Evolutionary conservation across 2,888 invertebrate genomes (phyloP), one percentile per base, ranked within the genome.

Genomic region (Rhogogaster chlorosoma): DNA sequence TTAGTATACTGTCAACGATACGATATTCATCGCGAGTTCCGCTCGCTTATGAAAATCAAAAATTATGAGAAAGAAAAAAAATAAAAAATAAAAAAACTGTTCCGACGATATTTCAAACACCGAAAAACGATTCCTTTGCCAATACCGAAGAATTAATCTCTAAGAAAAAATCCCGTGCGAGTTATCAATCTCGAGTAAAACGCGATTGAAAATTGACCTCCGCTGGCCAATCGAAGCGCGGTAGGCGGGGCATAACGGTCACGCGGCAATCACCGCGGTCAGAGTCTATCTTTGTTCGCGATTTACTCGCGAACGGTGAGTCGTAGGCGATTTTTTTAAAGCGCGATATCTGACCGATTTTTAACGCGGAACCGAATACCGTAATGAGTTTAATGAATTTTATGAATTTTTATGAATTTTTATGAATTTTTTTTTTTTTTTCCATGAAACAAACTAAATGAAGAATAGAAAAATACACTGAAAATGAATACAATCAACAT

Each of bases 241-340:
- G 15, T 49, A 1, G 49, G 53, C 77, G 77, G 49, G 18, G 77
- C 45, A 4, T 15, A 32, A 77, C n/a, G 77, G 18, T 49, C 53
- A 32, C 29, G 77, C 29, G 45, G 10, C 1, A 3, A 9, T 32
- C n/a, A n/a, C 77, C 6, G 32, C 53, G 77, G 49, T 49, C 53
- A n/a, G 42, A 22, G 15, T 42, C 73, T n/a, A 73, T 22, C n/a
- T 77, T 49, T 5, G 32, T 53, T 26, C 49, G 49, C 32, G 29
- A 49, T n/a, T 77, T 38, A 77, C 77, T 49, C 77, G 53, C 2
- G 18, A 77, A 77, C 77, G 77, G 49, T n/a, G 9, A 53, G n/a
- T 49, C 77, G n/a, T 45, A 77, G 1, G n/a, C 5, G 49, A 77
- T 49, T 77, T 53, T 32, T 77, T 32, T 9, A 7, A n/a, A 9